Percentiles rank a stretch among this genome's conserved stretches.
Evolutionary conservation across 2,888 invertebrate species (phyloP).

Genomic region (Napeogenes inachia): DNA sequence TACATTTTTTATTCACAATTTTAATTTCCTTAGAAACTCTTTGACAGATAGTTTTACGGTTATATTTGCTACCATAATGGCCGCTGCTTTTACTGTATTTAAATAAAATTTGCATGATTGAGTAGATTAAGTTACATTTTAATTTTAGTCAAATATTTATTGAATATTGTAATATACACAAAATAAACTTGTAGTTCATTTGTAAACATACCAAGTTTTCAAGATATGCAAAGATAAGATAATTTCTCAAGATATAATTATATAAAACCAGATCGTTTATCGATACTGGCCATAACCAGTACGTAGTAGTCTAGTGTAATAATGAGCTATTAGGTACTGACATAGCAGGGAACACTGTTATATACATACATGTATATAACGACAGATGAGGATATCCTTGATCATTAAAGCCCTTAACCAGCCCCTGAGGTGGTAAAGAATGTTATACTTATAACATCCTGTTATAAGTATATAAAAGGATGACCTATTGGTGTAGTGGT

Average conservation of each 20-base stretch:
- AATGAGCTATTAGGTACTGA: not conserved
- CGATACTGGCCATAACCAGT: too few relatives aligned
- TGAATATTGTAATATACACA: too few relatives aligned
- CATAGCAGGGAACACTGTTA: constrained; percentile 2
- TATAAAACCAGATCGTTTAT: too few relatives aligned
- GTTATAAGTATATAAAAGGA: constrained; percentile 9
- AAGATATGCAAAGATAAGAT: too few relatives aligned
- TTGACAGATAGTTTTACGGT: constrained; percentile 11
- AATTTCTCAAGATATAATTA: too few relatives aligned
- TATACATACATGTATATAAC: not conserved
- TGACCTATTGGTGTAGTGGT: too few relatives aligned
- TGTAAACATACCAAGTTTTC: too few relatives aligned
- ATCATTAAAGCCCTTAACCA: constrained; percentile 13
- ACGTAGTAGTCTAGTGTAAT: not conserved
- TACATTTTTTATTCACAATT: not conserved
- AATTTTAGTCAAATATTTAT: constrained; percentile 2
- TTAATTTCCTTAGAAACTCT: constrained; percentile 1
- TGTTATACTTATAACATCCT: not conserved
- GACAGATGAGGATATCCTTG: constrained; percentile 15
- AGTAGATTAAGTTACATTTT: constrained; percentile 8
- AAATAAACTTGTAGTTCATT: too few relatives aligned
- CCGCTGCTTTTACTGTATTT: constrained; percentile 7
- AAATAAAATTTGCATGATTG: constrained; percentile 21
- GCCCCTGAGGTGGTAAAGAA: constrained; percentile 18
- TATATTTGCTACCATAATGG: constrained; percentile 14